These are phyloP conservation scores for Pegea sp. DNA, from an alignment of 23 tunicate genomes.

Conservation along the genomic window DNA sequence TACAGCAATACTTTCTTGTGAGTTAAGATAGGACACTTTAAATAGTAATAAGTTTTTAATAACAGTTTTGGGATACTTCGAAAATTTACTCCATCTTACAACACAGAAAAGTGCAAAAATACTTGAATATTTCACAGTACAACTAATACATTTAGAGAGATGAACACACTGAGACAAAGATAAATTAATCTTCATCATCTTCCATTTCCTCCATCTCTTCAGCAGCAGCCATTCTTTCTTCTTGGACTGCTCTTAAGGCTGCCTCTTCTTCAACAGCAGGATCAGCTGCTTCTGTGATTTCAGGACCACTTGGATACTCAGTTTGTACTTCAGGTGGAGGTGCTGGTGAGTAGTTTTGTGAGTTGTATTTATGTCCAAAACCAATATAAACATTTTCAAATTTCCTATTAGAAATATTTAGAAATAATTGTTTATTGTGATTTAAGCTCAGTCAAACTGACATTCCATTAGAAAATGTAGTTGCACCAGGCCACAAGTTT, in stretches of 20 bases:
- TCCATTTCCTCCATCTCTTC: slow-evolving; percentile 11
- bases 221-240: slow-evolving; percentile 88
- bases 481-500: slow-evolving; percentile 96
- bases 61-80: too few species aligned
- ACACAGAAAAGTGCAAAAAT: too few species aligned
- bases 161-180: too few species aligned
- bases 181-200: neutral
- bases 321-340: slow-evolving; percentile 84
- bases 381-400: slow-evolving; percentile 96
- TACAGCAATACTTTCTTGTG: too few species aligned
- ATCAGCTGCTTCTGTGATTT: slow-evolving; percentile 95
- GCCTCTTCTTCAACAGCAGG: slow-evolving; percentile 98
- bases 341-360: slow-evolving; percentile 87
- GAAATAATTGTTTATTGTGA: too few species aligned
- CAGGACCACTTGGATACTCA: slow-evolving; percentile 86
- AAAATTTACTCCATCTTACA: too few species aligned
- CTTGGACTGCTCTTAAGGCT: slow-evolving; percentile 91
- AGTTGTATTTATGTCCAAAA: slow-evolving; percentile 83
- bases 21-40: too few species aligned
- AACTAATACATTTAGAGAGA: too few species aligned
- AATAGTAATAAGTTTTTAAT: too few species aligned
- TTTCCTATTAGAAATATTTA: too few species aligned
- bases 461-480: slow-evolving; percentile 78
- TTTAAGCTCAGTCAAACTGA: slow-evolving; percentile 10
- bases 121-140: too few species aligned